A percentile compares a stretch with the other conserved stretches of the same genome.
These are phyloP conservation scores for Meandrusa payeni DNA, from an alignment of 2,888 invertebrate genomes.

Conservation along the genomic window DNA sequence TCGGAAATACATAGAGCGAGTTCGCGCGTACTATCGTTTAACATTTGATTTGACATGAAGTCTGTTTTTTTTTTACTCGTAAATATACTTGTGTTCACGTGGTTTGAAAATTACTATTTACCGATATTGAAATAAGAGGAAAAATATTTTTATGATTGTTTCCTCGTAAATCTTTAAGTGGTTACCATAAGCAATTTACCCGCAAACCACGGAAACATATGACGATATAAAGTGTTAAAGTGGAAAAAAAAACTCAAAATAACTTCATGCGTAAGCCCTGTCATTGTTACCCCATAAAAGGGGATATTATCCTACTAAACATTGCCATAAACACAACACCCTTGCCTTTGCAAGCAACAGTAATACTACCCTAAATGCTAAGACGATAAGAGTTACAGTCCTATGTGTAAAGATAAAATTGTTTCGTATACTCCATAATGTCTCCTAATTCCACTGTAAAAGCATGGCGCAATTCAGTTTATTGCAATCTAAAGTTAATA, in stretches of 20 bases:
- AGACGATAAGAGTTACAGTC: constrained; percentile 30
- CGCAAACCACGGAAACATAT: not conserved
- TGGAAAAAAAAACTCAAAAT: constrained; percentile 30
- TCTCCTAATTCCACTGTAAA: constrained; percentile 57
- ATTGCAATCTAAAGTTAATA: constrained; percentile 67
- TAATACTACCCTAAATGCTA: constrained; percentile 29
- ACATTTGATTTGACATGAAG: too few species aligned
- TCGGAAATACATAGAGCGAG: too few species aligned
- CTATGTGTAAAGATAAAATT: constrained; percentile 11
- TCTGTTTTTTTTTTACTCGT: too few species aligned
- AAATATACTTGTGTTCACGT: too few species aligned
- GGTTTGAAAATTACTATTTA: too few species aligned
- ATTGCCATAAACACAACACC: constrained; percentile 63
- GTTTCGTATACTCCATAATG: constrained; percentile 40
- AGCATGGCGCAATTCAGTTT: constrained; percentile 62
- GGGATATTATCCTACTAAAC: constrained; percentile 73
- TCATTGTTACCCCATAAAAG: constrained; percentile 75
- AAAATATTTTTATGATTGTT: too few species aligned
- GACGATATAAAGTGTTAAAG: constrained; percentile 22
- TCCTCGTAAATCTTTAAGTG: too few species aligned
- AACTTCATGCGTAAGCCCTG: constrained; percentile 62
- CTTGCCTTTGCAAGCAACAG: constrained; percentile 33
- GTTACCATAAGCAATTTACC: too few species aligned
- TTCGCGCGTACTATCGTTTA: too few species aligned
- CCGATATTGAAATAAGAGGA: too few species aligned